A percentile compares a stretch with the other conserved stretches of the same genome.
These are phyloP conservation scores for Siniperca knerii DNA, from an alignment of 2,113 vertebrate genomes.

Conservation along the genomic window DNA sequence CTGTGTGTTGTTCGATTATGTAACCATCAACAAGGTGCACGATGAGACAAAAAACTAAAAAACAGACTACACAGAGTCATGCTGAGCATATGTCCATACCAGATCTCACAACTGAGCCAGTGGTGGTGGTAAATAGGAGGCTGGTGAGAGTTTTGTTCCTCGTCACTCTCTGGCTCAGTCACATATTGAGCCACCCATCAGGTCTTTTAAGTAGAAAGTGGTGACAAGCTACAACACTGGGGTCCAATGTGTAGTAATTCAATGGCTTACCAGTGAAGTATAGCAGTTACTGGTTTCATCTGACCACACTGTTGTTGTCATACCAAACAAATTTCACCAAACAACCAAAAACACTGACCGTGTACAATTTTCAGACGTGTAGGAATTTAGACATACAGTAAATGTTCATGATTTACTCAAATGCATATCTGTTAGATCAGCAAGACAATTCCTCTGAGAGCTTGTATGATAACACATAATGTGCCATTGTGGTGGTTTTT, in stretches of 20 bases:
- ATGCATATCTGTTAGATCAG: too few relatives aligned
- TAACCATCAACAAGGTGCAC: slow-evolving; percentile 10
- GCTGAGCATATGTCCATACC: slow-evolving; percentile 3
- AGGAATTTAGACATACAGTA: neutral
- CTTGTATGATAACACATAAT: neutral
- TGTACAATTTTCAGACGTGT: neutral
- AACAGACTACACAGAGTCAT: slow-evolving; percentile 18
- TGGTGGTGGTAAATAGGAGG: neutral
- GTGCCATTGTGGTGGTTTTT: too few relatives aligned
- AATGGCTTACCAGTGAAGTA: neutral
- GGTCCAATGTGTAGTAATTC: neutral
- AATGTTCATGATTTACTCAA: neutral
- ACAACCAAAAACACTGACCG: neutral
- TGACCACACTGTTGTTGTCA: neutral
- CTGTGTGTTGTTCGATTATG: slow-evolving; percentile 38
- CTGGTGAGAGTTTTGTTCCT: neutral
- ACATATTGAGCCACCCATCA: neutral
- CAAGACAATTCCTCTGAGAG: neutral
- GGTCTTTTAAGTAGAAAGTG: neutral
- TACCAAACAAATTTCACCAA: neutral
- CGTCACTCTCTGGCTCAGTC: neutral
- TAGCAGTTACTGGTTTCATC: neutral
- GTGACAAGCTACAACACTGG: neutral
- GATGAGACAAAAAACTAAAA: slow-evolving; percentile 13
- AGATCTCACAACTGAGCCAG: neutral